phyloP scores from a whole-genome alignment of 2,888 invertebrate species.

The Dinocampus coccinellae region DNA sequence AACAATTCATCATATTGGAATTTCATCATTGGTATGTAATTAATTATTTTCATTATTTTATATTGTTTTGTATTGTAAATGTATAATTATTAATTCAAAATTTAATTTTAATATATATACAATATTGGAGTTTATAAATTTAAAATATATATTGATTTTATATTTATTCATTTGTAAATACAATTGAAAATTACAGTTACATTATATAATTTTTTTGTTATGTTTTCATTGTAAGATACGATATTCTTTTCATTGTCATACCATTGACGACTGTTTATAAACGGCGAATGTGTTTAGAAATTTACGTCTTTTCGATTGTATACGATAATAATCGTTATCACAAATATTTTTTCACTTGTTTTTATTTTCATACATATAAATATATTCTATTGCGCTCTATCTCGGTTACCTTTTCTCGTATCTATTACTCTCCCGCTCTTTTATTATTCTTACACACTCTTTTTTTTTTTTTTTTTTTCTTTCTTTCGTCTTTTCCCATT shows the following conservation, averaged over 20 bases:
- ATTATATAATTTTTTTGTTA: not conserved
- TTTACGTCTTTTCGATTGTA: not conserved
- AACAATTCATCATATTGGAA: too few species aligned
- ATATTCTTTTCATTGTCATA: not conserved
- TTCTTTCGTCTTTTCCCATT: not conserved
- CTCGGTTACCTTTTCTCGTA: not conserved
- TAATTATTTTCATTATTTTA: too few species aligned
- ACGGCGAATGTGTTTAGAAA: not conserved
- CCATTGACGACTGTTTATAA: not conserved
- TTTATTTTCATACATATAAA: not conserved
- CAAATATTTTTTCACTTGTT: conserved; percentile 1
- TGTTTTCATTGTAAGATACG: not conserved
- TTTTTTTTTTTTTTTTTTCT: too few species aligned
- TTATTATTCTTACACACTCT: not conserved
- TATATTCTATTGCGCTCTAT: not conserved
- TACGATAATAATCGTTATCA: not conserved
- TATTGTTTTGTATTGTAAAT: too few species aligned
- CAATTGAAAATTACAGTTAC: not conserved
- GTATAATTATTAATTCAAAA: too few species aligned
- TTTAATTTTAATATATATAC: too few species aligned
- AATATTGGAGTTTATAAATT: too few species aligned
- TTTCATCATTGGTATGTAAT: too few species aligned
- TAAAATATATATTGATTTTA: too few species aligned
- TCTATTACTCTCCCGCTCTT: not conserved
- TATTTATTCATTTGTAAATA: too few species aligned